Conservation (phyloP, 2,797 vertebrate species). For the Fringilla coelebs region DNA sequence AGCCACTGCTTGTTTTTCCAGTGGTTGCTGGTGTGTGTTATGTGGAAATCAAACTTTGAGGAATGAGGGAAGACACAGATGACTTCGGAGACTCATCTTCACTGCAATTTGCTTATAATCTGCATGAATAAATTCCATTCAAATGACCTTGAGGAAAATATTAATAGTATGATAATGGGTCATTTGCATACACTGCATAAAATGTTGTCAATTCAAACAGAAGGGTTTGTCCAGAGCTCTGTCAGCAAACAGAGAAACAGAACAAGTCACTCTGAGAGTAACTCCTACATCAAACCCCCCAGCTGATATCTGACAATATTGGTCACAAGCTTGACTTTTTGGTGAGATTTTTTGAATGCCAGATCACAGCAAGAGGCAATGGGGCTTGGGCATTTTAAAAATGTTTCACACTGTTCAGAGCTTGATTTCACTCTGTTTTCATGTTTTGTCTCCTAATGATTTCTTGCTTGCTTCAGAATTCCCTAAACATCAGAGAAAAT, state of each 20-base stretch:
- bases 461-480: neutral
- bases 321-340: neutral
- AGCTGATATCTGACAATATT: neutral
- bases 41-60: neutral
- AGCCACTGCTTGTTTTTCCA: neutral
- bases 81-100: neutral
- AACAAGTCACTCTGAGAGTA: neutral
- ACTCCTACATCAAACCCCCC: neutral
- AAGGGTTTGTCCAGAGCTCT: neutral
- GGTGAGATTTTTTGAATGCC: neutral
- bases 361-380: neutral
- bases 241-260: neutral
- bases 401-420: neutral
- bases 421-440: neutral
- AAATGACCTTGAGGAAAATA: slow-evolving; percentile 37
- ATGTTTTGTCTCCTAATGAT: neutral
- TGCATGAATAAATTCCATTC: neutral
- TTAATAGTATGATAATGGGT: neutral
- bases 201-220: slow-evolving; percentile 11
- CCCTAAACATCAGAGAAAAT: neutral
- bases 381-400: neutral
- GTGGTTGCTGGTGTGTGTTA: too few relatives aligned
- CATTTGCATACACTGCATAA: neutral
- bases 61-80: neutral
- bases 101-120: neutral